These are phyloP conservation scores for Temnothorax rugatulus DNA, from an alignment of 2,888 invertebrate species.

Conservation along the genomic window DNA sequence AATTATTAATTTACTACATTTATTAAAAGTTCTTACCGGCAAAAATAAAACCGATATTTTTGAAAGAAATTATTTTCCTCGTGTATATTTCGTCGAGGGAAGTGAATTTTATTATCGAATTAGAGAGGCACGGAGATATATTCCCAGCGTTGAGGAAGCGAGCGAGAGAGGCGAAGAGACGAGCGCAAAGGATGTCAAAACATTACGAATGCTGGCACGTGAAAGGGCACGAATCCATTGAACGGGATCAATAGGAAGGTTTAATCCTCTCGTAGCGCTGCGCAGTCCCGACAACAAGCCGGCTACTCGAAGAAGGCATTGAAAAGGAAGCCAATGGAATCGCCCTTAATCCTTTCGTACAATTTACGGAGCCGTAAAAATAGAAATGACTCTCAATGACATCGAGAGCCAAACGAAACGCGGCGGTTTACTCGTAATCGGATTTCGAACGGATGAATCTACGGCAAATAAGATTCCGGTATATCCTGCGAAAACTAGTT, in stretches of 20 bases:
- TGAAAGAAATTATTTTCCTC: constrained; percentile 17
- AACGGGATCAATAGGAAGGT: constrained; percentile 77
- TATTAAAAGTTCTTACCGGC: neutral
- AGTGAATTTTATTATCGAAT: constrained; percentile 5
- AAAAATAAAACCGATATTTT: neutral
- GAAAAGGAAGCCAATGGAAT: constrained; percentile 57
- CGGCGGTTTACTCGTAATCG: constrained; percentile 74
- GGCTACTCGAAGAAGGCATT: constrained; percentile 64
- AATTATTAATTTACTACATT: constrained; percentile 4
- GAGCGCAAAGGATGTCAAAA: constrained; percentile 79
- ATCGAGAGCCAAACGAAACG: constrained; percentile 63
- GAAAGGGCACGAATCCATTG: constrained; percentile 76
- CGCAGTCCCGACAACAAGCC: constrained; percentile 67
- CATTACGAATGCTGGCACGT: constrained; percentile 74
- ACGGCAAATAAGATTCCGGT: constrained; percentile 38
- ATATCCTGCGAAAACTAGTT: constrained; percentile 18
- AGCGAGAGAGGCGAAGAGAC: constrained; percentile 61
- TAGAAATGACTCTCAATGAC: constrained; percentile 76
- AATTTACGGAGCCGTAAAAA: constrained; percentile 78
- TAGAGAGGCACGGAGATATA: neutral
- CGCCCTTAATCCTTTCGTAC: constrained; percentile 78
- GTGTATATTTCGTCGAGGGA: neutral
- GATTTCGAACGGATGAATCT: constrained; percentile 67
- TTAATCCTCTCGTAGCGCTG: constrained; percentile 70
- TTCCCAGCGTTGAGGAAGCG: neutral